Evolutionary conservation across 2,113 vertebrate genomes (phyloP), one percentile per base, ranked within the genome.

Genomic region (Arothron firmamentum): DNA sequence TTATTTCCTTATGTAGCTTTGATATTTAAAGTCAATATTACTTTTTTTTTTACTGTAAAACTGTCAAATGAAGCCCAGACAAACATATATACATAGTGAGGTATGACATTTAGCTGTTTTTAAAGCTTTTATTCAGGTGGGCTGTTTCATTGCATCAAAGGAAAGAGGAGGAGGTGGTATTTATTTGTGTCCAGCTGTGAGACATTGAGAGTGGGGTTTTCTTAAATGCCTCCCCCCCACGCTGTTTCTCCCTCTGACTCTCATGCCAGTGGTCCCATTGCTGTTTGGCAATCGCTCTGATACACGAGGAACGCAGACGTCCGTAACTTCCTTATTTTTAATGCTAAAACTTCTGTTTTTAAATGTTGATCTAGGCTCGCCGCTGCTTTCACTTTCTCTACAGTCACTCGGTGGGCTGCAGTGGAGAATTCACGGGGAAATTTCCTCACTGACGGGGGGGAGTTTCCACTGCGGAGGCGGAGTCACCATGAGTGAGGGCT

Each of bases 391-490:
- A 83, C 79, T 90, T 86, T 84, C 65, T 21, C 16, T 58, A 43
- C 25, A 28, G 17, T n/a, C 28, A 21, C 5, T 0, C 8, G 1
- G 42, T 41, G 49, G 54, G 53, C 20, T 15, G 56, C 59, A 65
- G 51, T 53, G 74, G 57, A 74, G 77, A 73, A 55, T 74, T 78
- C 56, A 58, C 1, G 71, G 85, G 83, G 83, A 80, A 81, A 74
- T 67, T 80, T 62, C 64, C 43, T 14, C 21, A 25, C 3, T 15
- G 14, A n/a, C 15, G 5, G 4, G 55, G 55, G 82, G 90, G 79
- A 83, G 80, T 88, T 92, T 90, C 89, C 88, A 67, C 62, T 63
- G 25, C 56, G 13, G 67, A 77, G 85, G 79, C 2, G 69, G 80
- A 71, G 68, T 60, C 52, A 38, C 6, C 34, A 52, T 54, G 4